phyloP scores from a whole-genome alignment of 1,140 invertebrate species.

The Atta colombica region DNA sequence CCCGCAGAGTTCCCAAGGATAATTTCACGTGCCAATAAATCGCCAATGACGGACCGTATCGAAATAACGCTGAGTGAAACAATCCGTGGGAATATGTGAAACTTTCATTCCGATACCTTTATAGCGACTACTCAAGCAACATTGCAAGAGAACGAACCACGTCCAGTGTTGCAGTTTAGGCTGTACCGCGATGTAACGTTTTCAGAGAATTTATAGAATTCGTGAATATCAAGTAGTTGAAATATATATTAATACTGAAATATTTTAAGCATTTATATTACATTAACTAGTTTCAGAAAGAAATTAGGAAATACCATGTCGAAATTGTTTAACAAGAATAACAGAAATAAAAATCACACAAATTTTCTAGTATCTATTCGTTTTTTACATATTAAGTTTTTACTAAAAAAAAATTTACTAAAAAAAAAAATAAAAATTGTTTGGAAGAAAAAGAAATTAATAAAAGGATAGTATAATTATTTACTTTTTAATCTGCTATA shows the following conservation, averaged over 20 bases:
- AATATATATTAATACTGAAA: neutral
- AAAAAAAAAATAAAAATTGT: neutral
- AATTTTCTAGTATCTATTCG: neutral
- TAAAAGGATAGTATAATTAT: neutral
- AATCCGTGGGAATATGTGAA: constrained; percentile 16
- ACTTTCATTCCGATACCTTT: constrained; percentile 48
- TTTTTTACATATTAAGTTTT: neutral
- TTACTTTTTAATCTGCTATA: neutral
- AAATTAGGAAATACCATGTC: neutral
- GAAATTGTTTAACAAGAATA: neutral
- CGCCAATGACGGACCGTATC: constrained; percentile 41
- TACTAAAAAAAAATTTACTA: too few species aligned
- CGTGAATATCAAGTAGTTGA: neutral
- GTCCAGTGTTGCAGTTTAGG: neutral
- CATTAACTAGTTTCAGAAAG: neutral
- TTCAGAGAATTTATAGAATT: constrained; percentile 45
- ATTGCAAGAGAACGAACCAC: neutral
- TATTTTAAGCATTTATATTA: neutral
- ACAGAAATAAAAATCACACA: neutral
- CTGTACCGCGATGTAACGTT: too few species aligned
- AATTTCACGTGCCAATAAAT: constrained; percentile 62
- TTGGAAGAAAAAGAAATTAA: neutral
- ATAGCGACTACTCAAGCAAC: neutral
- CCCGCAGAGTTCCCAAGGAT: constrained; percentile 31
- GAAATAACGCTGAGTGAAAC: constrained; percentile 43